Conservation (phyloP, 2,888 invertebrate genomes). For the Sepiola atlantica region DNA sequence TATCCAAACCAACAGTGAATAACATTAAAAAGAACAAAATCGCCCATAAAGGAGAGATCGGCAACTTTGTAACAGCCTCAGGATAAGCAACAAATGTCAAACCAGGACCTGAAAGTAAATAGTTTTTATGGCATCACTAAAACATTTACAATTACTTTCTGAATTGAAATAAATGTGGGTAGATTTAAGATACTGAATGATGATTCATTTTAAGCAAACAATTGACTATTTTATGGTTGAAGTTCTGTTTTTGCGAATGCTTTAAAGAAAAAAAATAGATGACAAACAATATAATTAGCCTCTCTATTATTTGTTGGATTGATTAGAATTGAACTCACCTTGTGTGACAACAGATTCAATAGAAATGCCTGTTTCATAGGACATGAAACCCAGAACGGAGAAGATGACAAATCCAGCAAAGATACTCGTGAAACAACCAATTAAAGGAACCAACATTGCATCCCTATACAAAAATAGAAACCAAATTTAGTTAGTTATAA, state of each 20-base stretch:
- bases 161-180: not conserved
- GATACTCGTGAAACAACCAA: conserved; percentile 73
- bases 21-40: conserved; percentile 47
- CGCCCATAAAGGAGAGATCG: conserved; percentile 48
- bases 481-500: not conserved
- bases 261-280: not conserved
- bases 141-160: not conserved
- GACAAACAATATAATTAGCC: not conserved
- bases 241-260: not conserved
- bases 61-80: conserved; percentile 46
- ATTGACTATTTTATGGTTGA: not conserved
- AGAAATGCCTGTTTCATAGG: conserved; percentile 71
- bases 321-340: conserved; percentile 62
- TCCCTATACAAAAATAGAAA: conserved; percentile 63
- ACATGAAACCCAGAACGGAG: conserved; percentile 79
- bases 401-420: conserved; percentile 75
- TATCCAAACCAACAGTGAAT: conserved; percentile 48
- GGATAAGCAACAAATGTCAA: conserved; percentile 49
- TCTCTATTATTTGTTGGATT: not conserved
- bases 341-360: conserved; percentile 74
- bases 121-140: not conserved
- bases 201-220: not conserved
- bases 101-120: conserved; percentile 48
- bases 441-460: conserved; percentile 72
- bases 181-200: too few relatives aligned